Evolutionary conservation across 1,140 invertebrate genomes (phyloP).

Genomic region (Brachystomella parvula): DNA sequence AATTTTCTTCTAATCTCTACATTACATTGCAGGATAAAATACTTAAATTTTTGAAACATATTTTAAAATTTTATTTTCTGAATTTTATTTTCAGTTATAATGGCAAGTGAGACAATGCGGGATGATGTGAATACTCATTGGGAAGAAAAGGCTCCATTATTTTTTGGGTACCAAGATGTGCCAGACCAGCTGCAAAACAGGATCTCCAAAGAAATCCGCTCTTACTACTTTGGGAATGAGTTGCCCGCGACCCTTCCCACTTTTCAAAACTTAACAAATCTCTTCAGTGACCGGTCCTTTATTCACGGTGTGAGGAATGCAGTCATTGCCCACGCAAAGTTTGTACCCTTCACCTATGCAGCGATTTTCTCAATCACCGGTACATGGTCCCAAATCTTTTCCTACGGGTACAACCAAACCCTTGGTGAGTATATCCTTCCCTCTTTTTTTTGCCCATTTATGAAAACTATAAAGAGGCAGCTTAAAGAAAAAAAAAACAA

Average conservation of each 20-base stretch:
- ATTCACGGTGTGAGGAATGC: background rate
- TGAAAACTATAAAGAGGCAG: background rate
- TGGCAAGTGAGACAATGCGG: background rate
- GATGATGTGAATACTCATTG: background rate
- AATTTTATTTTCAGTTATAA: background rate
- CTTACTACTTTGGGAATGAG: background rate
- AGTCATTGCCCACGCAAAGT: background rate
- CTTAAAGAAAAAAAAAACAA: no score
- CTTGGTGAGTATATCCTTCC: background rate
- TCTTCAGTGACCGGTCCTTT: background rate
- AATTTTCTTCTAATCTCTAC: background rate
- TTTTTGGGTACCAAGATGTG: background rate
- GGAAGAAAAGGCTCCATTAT: background rate
- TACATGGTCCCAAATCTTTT: background rate
- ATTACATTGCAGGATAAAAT: no score
- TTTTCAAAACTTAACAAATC: background rate
- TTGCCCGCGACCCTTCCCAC: background rate
- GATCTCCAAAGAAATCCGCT: background rate
- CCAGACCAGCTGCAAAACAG: background rate
- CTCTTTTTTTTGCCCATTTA: background rate
- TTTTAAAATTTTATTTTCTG: background rate
- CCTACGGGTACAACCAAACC: background rate
- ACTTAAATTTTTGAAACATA: background rate
- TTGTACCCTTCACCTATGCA: background rate
- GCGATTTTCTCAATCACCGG: background rate